These are phyloP conservation scores for Auanema freiburgensis DNA, from an alignment of 2,888 invertebrate species.

Conservation along the genomic window DNA sequence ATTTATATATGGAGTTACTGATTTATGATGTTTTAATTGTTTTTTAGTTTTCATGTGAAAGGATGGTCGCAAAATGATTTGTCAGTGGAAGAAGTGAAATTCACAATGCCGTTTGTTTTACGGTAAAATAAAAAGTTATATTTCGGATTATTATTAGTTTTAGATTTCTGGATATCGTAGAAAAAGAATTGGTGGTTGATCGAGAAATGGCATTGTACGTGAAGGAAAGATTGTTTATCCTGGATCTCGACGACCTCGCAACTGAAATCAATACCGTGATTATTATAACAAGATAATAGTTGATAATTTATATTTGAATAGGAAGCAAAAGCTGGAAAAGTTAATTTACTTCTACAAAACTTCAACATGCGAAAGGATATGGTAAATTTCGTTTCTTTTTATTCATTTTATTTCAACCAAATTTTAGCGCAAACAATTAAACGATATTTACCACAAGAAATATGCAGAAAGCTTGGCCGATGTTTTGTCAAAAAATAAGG, in stretches of 20 bases:
- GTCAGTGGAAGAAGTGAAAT: constrained; percentile 15
- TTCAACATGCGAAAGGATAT: constrained; percentile 12
- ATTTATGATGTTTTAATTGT: neutral
- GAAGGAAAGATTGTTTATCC: neutral
- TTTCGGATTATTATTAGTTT: constrained; percentile 22
- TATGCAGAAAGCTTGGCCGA: constrained; percentile 12
- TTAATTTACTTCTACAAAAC: constrained; percentile 11
- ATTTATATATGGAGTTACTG: constrained; percentile 18
- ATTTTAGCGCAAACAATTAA: constrained; percentile 3
- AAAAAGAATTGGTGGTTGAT: constrained; percentile 17
- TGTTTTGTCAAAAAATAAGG: constrained; percentile 13
- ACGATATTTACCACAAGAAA: constrained; percentile 6
- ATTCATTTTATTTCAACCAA: constrained; percentile 12
- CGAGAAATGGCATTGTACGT: constrained; percentile 16
- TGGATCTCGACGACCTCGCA: constrained; percentile 8
- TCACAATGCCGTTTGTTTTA: constrained; percentile 14
- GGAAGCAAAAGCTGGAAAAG: too few species aligned
- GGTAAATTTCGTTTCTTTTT: constrained; percentile 12
- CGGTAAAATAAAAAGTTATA: constrained; percentile 13
- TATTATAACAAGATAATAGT: constrained; percentile 19
- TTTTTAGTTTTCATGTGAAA: constrained; percentile 19
- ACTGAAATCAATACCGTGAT: constrained; percentile 11
- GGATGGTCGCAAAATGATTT: constrained; percentile 21
- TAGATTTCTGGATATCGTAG: too few species aligned
- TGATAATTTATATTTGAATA: constrained; percentile 15